phyloP scores from a whole-genome alignment of 1,140 invertebrate genomes.

The Aphis craccivora region DNA sequence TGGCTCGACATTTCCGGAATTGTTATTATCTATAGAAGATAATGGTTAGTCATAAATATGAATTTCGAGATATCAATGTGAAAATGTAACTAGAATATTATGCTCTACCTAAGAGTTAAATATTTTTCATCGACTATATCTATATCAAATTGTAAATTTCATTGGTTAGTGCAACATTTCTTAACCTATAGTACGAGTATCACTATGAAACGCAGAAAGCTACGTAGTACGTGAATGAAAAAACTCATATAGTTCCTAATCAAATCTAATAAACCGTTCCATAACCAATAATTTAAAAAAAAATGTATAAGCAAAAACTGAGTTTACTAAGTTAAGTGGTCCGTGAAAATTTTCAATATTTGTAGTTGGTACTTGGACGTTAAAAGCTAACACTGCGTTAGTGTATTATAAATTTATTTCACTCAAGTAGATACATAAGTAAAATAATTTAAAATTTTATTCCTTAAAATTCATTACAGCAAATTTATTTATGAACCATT shows the following conservation, averaged over 20 bases:
- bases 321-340: no score
- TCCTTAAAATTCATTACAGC: background rate
- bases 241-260: no score
- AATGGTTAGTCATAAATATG: background rate
- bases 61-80: background rate
- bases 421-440: background rate
- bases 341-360: no score
- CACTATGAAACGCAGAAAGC: no score
- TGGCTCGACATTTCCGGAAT: background rate
- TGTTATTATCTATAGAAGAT: background rate
- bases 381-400: no score
- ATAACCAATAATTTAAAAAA: no score
- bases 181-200: no score
- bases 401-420: background rate
- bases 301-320: no score
- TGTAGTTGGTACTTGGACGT: no score
- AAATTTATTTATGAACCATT: background rate
- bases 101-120: no score
- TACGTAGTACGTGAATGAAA: no score
- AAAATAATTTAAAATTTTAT: background rate
- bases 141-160: background rate
- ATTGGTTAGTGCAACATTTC: background rate
- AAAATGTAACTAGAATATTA: background rate
- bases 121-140: background rate
- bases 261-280: no score